Evolutionary conservation across 2,797 vertebrate genomes (phyloP), one percentile per base, ranked within the genome.

Genomic region (Pseudocheirus occidentalis): DNA sequence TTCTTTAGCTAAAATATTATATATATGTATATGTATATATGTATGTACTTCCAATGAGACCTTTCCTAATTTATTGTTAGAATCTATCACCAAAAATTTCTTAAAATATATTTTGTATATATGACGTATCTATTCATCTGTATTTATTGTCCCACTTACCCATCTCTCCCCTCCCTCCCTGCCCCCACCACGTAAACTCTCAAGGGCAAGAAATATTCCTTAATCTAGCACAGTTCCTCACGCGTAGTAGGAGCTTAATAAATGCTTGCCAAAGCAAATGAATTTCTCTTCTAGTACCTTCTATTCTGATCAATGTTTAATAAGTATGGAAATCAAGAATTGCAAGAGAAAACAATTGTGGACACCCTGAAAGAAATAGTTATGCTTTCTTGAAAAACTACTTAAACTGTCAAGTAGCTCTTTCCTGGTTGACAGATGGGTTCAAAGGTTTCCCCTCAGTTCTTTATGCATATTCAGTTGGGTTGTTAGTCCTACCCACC

Each of bases 271-370:
- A 87, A 87, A 87, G 27, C 40, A 87, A 81, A 81, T 46, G 21
- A 81, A 73, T 40, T 24, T 50, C 40, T 87, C 66, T 81, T 81
- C 73, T 87, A 87, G 3, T 46, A 89, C 28, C 1, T 9, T 94
- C 28, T 96, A 21, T 94, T 93, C 62, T 58, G 52, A 55, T n/a
- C 56, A 95, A 57, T 24, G 73, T 90, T 57, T 73, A 92, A 93
- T 31, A 62, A 27, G 10, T 95, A 81, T 27, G 11, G 0, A 90
- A 92, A 89, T 3, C 28, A 53, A 90, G 95, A 96, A 66, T 57
- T 92, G 54, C 50, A 55, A 73, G 94, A 12, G 31, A 90, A 96
- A 93, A 93, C 53, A 29, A 14, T 90, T 55, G 53, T 34, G 18
- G 21, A 34, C 29, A 93, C 21, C 50, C 58, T 92, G 1, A 56